Percentiles rank a stretch among this genome's conserved stretches.
These are phyloP conservation scores for Saccopteryx leptura DNA, from an alignment of 2,113 vertebrate genomes.

Conservation along the genomic window DNA sequence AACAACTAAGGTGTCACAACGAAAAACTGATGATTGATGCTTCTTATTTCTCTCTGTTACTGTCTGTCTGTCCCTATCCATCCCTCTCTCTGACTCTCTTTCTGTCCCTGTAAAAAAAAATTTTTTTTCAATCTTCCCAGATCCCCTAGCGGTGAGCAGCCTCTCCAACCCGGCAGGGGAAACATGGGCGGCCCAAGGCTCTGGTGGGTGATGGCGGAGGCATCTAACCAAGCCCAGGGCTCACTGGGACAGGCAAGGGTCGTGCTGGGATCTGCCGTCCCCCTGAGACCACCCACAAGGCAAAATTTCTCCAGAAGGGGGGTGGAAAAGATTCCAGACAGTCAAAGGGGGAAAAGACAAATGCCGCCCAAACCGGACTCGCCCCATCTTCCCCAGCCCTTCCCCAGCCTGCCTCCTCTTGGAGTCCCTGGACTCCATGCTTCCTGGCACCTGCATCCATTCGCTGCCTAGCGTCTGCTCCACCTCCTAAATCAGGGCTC, in stretches of 20 bases:
- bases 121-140: no score
- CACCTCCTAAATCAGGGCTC: fast-evolving
- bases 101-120: no score
- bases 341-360: not conserved
- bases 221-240: not conserved
- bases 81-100: no score
- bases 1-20: no score
- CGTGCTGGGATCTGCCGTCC: not conserved
- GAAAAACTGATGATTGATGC: no score
- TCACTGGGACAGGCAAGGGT: not conserved
- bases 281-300: not conserved
- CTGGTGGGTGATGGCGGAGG: not conserved
- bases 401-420: not conserved
- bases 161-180: fast-evolving
- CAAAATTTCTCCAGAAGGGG: not conserved
- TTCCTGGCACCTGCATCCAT: not conserved
- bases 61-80: no score
- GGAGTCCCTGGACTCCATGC: not conserved
- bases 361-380: no score
- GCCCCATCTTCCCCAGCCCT: fast-evolving
- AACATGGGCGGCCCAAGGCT: not conserved
- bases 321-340: not conserved
- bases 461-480: not conserved
- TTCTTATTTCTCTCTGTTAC: no score
- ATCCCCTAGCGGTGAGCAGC: not conserved